Percentiles rank a stretch among this genome's conserved stretches.
phyloP scores from a whole-genome alignment of 2,797 vertebrate genomes.

The Clarias platycephalus region DNA sequence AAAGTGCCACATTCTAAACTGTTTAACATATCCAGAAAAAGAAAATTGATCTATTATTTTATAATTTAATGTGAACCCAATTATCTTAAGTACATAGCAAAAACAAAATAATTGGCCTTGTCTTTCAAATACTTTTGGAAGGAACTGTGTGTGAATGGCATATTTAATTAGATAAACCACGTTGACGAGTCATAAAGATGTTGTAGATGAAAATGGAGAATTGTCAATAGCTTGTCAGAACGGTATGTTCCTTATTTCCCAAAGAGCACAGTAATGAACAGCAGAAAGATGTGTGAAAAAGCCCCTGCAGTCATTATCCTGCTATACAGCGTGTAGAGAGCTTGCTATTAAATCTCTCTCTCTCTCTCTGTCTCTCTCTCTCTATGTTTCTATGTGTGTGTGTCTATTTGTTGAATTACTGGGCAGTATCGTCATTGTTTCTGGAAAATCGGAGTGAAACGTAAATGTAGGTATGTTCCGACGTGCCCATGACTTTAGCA shows the following conservation, averaged over 20 bases:
- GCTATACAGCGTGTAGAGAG: neutral
- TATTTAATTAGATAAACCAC: neutral
- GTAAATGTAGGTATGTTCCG: slow-evolving; percentile 61
- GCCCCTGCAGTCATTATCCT: neutral
- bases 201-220: neutral
- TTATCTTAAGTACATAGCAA: neutral
- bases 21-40: neutral
- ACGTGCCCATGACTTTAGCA: slow-evolving; percentile 59
- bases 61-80: neutral
- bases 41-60: neutral
- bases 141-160: neutral
- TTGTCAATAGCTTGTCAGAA: slow-evolving; percentile 3
- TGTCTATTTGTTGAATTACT: slow-evolving; percentile 5
- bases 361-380: too few species aligned
- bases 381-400: neutral
- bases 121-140: neutral
- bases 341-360: neutral
- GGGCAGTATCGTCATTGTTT: neutral
- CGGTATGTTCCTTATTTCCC: neutral
- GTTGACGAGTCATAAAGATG: neutral
- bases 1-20: neutral
- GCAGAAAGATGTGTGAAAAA: neutral
- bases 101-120: neutral
- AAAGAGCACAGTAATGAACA: neutral
- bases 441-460: slow-evolving; percentile 38